Evolutionary conservation across 2,797 vertebrate species (phyloP).

Genomic region (Strix occidentalis): DNA sequence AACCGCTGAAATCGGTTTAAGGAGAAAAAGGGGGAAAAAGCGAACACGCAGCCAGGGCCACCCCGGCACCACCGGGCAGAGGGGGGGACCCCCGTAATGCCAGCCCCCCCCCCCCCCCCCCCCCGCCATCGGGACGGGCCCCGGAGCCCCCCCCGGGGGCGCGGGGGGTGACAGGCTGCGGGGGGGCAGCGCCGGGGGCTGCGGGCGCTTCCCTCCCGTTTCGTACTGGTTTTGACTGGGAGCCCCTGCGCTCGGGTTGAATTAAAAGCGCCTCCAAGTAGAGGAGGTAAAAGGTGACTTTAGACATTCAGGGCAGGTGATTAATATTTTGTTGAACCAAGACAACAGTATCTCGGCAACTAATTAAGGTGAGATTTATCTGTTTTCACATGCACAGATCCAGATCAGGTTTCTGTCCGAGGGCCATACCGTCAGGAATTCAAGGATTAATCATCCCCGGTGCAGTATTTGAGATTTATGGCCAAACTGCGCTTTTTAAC

Average conservation of each 20-base stretch:
- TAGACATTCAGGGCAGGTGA: background rate
- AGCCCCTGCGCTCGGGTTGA: background rate
- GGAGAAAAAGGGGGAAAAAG: background rate
- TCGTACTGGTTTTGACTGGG: background rate
- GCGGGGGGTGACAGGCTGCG: too few relatives aligned
- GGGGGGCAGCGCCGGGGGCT: background rate
- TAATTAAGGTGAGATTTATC: background rate
- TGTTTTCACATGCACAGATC: background rate
- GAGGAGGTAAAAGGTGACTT: background rate
- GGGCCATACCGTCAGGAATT: background rate
- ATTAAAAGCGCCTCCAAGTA: background rate
- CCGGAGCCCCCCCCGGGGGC: background rate
- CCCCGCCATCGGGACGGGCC: background rate
- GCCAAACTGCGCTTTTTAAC: background rate
- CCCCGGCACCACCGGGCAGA: background rate
- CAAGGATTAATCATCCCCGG: background rate
- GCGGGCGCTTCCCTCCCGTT: too few relatives aligned
- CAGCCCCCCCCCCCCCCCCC: too few relatives aligned
- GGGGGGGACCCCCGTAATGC: too few relatives aligned
- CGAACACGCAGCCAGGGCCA: too few relatives aligned
- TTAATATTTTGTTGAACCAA: background rate
- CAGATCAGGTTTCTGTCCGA: background rate
- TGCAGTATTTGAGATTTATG: background rate
- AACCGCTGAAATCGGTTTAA: background rate
- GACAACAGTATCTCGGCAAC: background rate